Evolutionary conservation across 2,888 invertebrate genomes (phyloP).

Genomic region (Eulithis testata): DNA sequence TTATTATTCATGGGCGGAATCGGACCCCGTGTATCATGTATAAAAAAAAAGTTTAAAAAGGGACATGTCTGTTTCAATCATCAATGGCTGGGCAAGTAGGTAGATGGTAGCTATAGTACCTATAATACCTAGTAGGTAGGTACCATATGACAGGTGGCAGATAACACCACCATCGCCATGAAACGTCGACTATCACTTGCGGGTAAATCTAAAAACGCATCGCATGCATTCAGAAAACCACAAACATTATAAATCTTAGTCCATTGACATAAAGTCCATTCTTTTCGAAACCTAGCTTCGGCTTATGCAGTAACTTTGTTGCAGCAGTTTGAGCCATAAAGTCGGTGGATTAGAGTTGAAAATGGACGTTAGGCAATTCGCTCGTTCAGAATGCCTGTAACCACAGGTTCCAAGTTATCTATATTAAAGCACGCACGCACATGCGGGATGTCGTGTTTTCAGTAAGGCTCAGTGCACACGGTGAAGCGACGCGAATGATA

Average conservation of each 20-base stretch:
- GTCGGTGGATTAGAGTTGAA: constrained; percentile 6
- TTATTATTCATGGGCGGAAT: no score
- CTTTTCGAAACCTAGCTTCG: not conserved
- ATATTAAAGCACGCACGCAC: constrained; percentile 29
- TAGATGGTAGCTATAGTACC: no score
- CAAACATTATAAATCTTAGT: constrained; percentile 12
- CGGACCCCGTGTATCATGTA: no score
- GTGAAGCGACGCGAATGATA: constrained; percentile 18
- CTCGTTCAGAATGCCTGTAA: constrained; percentile 23
- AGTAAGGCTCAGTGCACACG: constrained; percentile 22
- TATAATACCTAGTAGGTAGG: no score
- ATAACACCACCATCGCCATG: constrained; percentile 22
- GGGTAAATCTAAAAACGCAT: constrained; percentile 27
- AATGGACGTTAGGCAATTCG: constrained; percentile 6
- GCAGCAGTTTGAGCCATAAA: constrained; percentile 13
- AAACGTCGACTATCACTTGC: constrained; percentile 12
- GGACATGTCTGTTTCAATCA: no score
- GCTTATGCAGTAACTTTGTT: not conserved
- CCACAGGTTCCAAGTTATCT: constrained; percentile 30
- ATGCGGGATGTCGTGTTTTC: constrained; percentile 27
- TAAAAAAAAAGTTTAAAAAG: no score
- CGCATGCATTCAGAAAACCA: constrained; percentile 12
- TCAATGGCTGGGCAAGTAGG: no score
- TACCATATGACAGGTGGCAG: no score
- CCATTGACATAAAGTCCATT: constrained; percentile 16